Evolutionary conservation across 2,113 vertebrate genomes (phyloP).

Genomic region (Centropus bengalensis): DNA sequence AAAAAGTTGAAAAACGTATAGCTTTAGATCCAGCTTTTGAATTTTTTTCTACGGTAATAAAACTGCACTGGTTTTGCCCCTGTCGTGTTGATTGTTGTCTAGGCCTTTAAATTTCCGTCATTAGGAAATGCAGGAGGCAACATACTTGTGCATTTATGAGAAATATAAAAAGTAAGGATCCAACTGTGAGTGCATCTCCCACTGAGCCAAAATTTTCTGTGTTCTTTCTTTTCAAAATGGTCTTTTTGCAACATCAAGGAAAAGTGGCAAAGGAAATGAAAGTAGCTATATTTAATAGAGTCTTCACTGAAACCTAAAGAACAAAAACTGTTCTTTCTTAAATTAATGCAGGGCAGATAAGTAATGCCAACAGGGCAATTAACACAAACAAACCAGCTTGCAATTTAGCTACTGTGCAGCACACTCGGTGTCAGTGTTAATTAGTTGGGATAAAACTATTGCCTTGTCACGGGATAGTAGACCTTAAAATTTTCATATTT

Average conservation of each 20-base stretch:
- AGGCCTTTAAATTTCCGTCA: conserved; percentile 65
- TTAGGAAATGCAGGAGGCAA: conserved; percentile 65
- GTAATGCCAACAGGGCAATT: conserved; percentile 55
- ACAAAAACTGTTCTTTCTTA: conserved; percentile 37
- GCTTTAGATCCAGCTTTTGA: conserved; percentile 48
- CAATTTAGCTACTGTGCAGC: conserved; percentile 31
- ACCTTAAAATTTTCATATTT: conserved; percentile 23
- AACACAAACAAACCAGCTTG: conserved; percentile 57
- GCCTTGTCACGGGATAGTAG: conserved; percentile 10
- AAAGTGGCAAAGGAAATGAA: conserved; percentile 46
- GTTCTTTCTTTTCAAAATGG: conserved; percentile 63
- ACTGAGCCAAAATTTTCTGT: conserved; percentile 51
- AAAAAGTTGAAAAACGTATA: conserved; percentile 48
- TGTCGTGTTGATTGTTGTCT: conserved; percentile 70
- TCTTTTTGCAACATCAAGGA: conserved; percentile 60
- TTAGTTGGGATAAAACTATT: conserved; percentile 52
- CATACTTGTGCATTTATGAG: conserved; percentile 59
- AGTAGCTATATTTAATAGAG: conserved; percentile 56
- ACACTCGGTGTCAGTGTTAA: conserved; percentile 12
- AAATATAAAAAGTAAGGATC: conserved; percentile 49
- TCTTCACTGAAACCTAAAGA: conserved; percentile 47
- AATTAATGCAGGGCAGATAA: conserved; percentile 53
- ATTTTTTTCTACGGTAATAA: conserved; percentile 40
- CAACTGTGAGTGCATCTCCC: conserved; percentile 40
- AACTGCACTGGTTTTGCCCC: conserved; percentile 54